phyloP scores from a whole-genome alignment of 1,140 invertebrate genomes.

The Aphidius gifuensis region DNA sequence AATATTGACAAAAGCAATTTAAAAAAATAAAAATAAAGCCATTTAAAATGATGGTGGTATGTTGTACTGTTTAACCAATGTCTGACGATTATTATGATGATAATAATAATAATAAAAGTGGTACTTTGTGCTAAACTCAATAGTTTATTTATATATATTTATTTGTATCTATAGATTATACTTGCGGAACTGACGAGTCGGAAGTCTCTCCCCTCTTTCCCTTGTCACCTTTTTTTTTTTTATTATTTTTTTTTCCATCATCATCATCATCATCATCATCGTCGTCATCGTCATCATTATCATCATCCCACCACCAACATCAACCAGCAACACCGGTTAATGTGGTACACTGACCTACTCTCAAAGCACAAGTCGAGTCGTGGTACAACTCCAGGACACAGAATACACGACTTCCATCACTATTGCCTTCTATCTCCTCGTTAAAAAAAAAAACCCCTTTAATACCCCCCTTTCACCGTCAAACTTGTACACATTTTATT shows the following conservation, averaged over 20 bases:
- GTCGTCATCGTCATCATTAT: background rate
- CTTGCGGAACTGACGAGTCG: conserved; percentile 55
- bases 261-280: no score
- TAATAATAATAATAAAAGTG: background rate
- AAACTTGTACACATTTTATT: no score
- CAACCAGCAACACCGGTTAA: conserved; percentile 44
- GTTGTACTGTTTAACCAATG: no score
- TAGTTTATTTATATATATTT: background rate
- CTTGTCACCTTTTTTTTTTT: conserved; percentile 5
- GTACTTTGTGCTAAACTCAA: conserved; percentile 2
- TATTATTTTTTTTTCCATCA: conserved; percentile 18
- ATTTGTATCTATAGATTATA: conserved; percentile 15
- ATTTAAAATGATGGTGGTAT: no score
- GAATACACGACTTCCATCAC: conserved; percentile 13
- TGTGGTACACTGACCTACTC: conserved; percentile 57
- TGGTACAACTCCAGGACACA: conserved; percentile 11
- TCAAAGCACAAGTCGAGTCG: conserved; percentile 30
- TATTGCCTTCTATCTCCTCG: conserved; percentile 32
- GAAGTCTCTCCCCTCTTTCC: conserved; percentile 37
- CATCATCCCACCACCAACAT: no score
- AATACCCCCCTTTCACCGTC: conserved; percentile 3
- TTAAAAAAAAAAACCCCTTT: conserved; percentile 12
- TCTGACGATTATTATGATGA: no score
- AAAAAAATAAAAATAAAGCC: no score
- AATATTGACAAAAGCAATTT: no score